Conservation (phyloP, 1,140 invertebrate species). For the Adelges cooleyi region DNA sequence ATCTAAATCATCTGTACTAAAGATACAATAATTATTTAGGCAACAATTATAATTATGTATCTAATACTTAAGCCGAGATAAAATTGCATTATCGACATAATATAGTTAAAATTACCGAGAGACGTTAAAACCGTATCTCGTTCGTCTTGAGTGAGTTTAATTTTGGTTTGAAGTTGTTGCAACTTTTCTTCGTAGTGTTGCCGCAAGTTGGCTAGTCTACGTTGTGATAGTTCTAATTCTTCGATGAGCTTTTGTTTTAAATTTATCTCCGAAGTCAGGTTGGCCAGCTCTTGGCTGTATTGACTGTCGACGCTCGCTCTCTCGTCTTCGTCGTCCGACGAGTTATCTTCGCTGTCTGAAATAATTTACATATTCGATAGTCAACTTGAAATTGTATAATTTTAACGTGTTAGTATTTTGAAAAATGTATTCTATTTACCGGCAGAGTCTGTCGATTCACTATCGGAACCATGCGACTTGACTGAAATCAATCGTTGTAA, state of each 20-base stretch:
- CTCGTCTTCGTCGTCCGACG: slow-evolving; percentile 37
- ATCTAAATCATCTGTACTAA: too few species aligned
- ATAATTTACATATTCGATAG: background rate
- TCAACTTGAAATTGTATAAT: too few species aligned
- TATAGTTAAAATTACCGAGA: slow-evolving; percentile 38
- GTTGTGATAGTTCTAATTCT: slow-evolving; percentile 79
- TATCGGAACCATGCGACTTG: slow-evolving; percentile 4
- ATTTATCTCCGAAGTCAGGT: slow-evolving; percentile 79
- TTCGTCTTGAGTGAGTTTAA: slow-evolving; percentile 81
- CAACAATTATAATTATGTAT: too few species aligned
- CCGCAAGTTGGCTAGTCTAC: slow-evolving; percentile 66
- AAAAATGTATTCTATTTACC: background rate
- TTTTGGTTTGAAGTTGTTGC: slow-evolving; percentile 72
- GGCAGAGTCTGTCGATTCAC: background rate
- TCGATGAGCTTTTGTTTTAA: slow-evolving; percentile 87
- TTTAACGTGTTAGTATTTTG: too few species aligned
- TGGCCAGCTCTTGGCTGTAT: slow-evolving; percentile 58
- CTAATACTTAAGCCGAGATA: too few species aligned
- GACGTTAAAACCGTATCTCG: slow-evolving; percentile 80
- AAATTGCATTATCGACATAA: background rate
- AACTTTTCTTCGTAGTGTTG: slow-evolving; percentile 92
- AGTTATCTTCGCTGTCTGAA: slow-evolving; percentile 32
- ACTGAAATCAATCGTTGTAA: slow-evolving; percentile 39
- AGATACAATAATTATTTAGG: too few species aligned
- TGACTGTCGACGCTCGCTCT: slow-evolving; percentile 39